Evolutionary conservation across 1,140 invertebrate genomes (phyloP).

Genomic region (Mizuhopecten yessoensis): DNA sequence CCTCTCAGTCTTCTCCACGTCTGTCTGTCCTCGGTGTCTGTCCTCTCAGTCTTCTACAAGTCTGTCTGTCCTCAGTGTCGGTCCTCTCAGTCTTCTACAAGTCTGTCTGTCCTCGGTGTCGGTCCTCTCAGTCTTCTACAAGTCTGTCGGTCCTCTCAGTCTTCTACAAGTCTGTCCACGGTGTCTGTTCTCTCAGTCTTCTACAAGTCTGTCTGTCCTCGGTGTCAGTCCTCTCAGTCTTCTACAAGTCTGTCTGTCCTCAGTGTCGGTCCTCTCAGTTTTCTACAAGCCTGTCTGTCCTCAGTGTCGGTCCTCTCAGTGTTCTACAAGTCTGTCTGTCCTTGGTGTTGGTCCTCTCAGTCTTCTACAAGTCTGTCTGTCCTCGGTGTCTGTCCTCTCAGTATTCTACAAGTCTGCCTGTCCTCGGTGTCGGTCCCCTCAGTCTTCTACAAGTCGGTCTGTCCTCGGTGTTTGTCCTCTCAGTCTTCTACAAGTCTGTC

Average conservation of each 20-base stretch:
- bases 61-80: not conserved
- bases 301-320: not conserved
- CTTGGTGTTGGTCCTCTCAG: not conserved
- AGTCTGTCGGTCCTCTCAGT: not conserved
- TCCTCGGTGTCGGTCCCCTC: not conserved
- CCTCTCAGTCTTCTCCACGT: too few relatives aligned
- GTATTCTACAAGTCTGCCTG: not conserved
- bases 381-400: not conserved
- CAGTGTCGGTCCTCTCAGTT: not conserved
- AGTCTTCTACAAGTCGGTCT: not conserved
- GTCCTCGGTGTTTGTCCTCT: not conserved
- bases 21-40: not conserved
- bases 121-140: too few relatives aligned
- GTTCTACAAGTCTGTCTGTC: not conserved
- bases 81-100: not conserved
- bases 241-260: not conserved
- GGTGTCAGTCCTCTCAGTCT: not conserved
- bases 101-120: not conserved
- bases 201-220: not conserved
- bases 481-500: not conserved
- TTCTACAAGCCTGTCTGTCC: not conserved
- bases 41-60: not conserved
- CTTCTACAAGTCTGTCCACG: not conserved
- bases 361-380: not conserved
- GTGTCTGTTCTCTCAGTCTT: not conserved